Percentiles rank a stretch among this genome's conserved stretches.
phyloP scores from a whole-genome alignment of 2,888 invertebrate species.

The Lochmaea crataegi region DNA sequence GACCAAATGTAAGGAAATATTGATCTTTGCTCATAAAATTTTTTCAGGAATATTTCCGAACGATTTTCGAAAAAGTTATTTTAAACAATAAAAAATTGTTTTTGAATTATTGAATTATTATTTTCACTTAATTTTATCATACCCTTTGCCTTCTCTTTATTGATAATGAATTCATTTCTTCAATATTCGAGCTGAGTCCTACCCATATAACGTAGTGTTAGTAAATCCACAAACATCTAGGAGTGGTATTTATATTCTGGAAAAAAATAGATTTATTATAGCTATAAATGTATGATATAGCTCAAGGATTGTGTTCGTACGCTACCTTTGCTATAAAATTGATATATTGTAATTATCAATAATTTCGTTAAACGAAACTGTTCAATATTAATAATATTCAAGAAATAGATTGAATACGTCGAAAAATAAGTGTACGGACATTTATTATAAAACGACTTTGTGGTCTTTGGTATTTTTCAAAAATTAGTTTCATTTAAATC shows the following conservation, averaged over 20 bases:
- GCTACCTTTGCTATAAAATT: constrained; percentile 35
- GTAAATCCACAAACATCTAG: constrained; percentile 28
- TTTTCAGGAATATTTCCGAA: too few relatives aligned
- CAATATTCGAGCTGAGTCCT: constrained; percentile 3
- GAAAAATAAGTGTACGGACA: not conserved
- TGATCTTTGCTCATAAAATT: too few relatives aligned
- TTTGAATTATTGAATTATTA: too few relatives aligned
- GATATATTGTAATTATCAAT: constrained; percentile 38
- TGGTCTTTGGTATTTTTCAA: not conserved
- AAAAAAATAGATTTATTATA: constrained; percentile 47
- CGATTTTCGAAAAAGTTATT: too few relatives aligned
- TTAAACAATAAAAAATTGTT: too few relatives aligned
- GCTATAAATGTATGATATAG: constrained; percentile 45
- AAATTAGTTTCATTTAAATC: constrained; percentile 25
- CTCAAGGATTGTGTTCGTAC: constrained; percentile 43
- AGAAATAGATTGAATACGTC: constrained; percentile 23
- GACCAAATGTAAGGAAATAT: too few relatives aligned
- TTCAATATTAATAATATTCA: constrained; percentile 34
- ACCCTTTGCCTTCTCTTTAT: too few relatives aligned
- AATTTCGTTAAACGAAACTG: constrained; percentile 26
- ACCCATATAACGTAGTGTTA: not conserved
- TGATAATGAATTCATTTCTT: not conserved
- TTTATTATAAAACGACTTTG: not conserved
- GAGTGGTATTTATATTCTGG: constrained; percentile 42
- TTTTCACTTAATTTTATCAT: too few relatives aligned